These are phyloP conservation scores for Gisinianus flammeolus DNA, from an alignment of 2,888 invertebrate species.

Conservation along the genomic window DNA sequence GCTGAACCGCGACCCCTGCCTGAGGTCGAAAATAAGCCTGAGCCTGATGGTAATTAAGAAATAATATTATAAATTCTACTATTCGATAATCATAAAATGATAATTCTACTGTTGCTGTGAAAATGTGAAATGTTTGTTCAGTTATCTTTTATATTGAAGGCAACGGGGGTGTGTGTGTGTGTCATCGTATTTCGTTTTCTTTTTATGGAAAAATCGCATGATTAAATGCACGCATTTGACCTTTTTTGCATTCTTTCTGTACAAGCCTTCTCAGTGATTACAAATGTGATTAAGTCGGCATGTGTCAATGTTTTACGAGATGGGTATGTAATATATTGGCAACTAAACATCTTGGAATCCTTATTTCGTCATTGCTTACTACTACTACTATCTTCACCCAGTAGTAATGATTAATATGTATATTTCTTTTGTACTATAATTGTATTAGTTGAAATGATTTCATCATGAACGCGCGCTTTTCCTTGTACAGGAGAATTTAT, in stretches of 20 bases:
- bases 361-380: too few relatives aligned
- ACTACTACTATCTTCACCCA: too few relatives aligned
- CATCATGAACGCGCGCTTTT: too few relatives aligned
- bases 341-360: too few relatives aligned
- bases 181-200: not conserved
- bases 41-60: conserved; percentile 70
- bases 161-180: not conserved
- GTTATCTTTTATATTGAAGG: too few relatives aligned
- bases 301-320: not conserved
- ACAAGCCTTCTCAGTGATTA: not conserved
- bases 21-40: conserved; percentile 66
- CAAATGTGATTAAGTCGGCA: not conserved
- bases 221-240: not conserved
- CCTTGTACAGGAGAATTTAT: too few relatives aligned
- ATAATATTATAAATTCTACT: not conserved
- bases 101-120: too few relatives aligned
- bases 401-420: too few relatives aligned
- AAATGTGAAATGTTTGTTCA: too few relatives aligned
- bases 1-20: conserved; percentile 70
- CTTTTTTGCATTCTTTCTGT: not conserved
- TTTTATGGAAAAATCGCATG: not conserved
- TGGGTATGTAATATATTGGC: not conserved
- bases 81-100: too few relatives aligned
- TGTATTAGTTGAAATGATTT: not conserved
- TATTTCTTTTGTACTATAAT: not conserved